Base-by-base conservation (phyloP, 2,888 invertebrate genomes). In the Heterodera filipjevi region DNA sequence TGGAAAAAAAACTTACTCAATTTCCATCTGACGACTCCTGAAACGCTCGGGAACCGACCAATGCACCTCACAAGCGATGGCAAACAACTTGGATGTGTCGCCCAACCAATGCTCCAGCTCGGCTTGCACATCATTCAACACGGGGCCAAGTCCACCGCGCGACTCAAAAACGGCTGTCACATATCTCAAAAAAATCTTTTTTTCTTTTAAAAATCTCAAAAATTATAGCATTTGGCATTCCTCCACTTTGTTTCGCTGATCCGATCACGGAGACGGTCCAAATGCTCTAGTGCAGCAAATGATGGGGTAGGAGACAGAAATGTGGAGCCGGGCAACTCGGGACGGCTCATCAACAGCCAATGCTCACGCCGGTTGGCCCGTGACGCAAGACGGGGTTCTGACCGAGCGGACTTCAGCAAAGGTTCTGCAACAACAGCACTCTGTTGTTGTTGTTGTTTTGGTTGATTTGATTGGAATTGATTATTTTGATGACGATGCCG, bases 51-150 rank as follows among this genome's bases (percentile, higher is more conserved):
- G 87, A 59, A 87, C 86, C 30, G 87, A 87, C 84, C 85, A 87
- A 79, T 87, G 87, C n/a, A 87, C 82, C 76, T 87, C 87, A 81
- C 85, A 86, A 30, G 87, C 87, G 66, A 86, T 84, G 30, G 84
- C 87, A 78, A 87, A 79, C 79, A 87, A 83, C 44, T 82, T 81
- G 16, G 84, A 84, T n/a, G 81, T 80, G 8, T 77, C 77, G 27
- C 84, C 86, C 33, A 87, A 81, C 86, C 86, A 87, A 64, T 84
- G 82, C 44, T 79, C 77, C 53, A 87, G 82, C 73, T 87, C 87
- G 64, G 82, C 79, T 27, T 81, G 68, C 5, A 85, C 82, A 77
- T 87, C 87, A 2, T 70, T 72, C 33, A 81, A 72, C 59, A 86
- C 66, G 76, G 81, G 82, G 75, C 82, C 81, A 80, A 85, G 59